A percentile compares a stretch with the other conserved stretches of the same genome.
Conservation (phyloP, 2,113 vertebrate genomes). For the Notarius lentiginosus region DNA sequence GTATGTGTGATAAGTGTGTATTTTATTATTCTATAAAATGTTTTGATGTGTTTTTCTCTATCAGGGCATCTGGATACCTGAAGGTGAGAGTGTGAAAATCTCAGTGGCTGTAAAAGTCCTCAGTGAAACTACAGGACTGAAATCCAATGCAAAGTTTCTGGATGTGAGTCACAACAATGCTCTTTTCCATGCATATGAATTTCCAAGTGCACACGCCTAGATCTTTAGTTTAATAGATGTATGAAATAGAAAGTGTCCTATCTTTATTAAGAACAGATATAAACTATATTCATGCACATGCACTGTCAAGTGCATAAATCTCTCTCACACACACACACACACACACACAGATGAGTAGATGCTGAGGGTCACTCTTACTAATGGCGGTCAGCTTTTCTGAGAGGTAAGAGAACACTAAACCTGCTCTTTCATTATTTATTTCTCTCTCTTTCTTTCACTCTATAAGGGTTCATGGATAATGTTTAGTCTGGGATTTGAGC, state of each 20-base stretch:
- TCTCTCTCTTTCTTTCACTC: conserved; percentile 5
- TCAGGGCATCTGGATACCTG: conserved; percentile 86
- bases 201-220: neutral
- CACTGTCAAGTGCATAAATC: neutral
- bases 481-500: conserved; percentile 24
- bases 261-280: neutral
- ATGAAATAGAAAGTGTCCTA: neutral
- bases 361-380: conserved; percentile 62
- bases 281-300: neutral
- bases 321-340: neutral
- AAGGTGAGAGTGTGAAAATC: conserved; percentile 86
- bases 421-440: conserved; percentile 15
- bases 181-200: neutral
- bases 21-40: conserved; percentile 7
- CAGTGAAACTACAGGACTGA: conserved; percentile 82
- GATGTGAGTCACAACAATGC: conserved; percentile 75
- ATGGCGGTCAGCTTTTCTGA: conserved; percentile 66
- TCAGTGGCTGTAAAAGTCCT: conserved; percentile 88
- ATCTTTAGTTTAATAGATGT: neutral
- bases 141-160: conserved; percentile 86
- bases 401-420: conserved; percentile 56
- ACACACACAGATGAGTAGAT: neutral
- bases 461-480: neutral
- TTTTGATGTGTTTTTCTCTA: conserved; percentile 45
- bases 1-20: conserved; percentile 9